Evolutionary conservation across 1,140 invertebrate species (phyloP).

Genomic region (Bombus sibiricus): DNA sequence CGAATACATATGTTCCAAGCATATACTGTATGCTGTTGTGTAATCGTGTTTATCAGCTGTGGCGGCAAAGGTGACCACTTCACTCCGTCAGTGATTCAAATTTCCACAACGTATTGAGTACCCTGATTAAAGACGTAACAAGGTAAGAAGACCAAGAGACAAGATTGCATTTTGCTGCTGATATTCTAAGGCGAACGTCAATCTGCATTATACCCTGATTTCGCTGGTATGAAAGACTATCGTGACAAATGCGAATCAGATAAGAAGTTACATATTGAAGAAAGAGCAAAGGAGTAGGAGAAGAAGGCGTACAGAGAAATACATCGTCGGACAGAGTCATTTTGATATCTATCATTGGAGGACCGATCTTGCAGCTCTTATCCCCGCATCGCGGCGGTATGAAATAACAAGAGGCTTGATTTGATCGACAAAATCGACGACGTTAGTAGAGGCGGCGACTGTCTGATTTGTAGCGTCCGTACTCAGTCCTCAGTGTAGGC

Average conservation of each 20-base stretch:
- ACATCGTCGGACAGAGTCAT: not conserved
- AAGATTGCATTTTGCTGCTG: not conserved
- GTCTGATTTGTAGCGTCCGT: conserved; percentile 76
- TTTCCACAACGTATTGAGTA: not conserved
- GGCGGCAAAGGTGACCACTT: conserved; percentile 15
- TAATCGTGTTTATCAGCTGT: conserved; percentile 32
- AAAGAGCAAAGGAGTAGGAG: not conserved
- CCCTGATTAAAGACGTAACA: not conserved
- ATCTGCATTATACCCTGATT: not conserved
- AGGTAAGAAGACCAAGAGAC: too few relatives aligned
- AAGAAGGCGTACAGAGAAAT: too few relatives aligned
- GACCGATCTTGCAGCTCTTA: conserved; percentile 5
- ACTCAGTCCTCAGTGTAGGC: conserved; percentile 83
- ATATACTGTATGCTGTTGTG: not conserved
- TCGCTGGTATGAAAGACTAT: conserved; percentile 13
- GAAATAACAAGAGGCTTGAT: conserved; percentile 74
- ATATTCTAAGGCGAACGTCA: not conserved
- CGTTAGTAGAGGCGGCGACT: conserved; percentile 55
- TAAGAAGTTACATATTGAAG: not conserved
- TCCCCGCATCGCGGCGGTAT: conserved; percentile 66
- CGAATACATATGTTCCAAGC: not conserved
- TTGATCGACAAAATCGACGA: conserved; percentile 65
- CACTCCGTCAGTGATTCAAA: not conserved
- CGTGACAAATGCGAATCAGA: not conserved
- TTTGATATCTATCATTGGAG: not conserved